Percentiles rank a stretch among this genome's conserved stretches.
phyloP scores from a whole-genome alignment of 2,888 invertebrate species.

The Thumatha senex region DNA sequence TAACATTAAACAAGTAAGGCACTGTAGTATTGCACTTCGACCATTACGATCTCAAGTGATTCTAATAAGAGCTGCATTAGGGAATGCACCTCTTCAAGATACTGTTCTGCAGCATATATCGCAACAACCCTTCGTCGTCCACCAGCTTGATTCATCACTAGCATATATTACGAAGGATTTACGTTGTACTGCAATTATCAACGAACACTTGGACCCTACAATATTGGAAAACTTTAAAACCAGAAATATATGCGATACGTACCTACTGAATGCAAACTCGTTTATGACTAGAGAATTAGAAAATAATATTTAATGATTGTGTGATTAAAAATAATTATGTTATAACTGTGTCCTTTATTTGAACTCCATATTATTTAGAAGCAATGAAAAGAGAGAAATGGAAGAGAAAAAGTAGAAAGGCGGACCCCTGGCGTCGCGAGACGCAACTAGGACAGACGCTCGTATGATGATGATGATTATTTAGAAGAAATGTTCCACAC shows the following conservation, averaged over 20 bases:
- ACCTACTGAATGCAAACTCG: constrained; percentile 12
- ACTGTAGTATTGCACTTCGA: constrained; percentile 22
- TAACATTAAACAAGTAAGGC: constrained; percentile 34
- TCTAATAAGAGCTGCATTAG: constrained; percentile 33
- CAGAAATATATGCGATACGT: constrained; percentile 40
- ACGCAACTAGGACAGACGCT: too few relatives aligned
- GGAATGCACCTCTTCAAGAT: not conserved
- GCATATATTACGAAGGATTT: constrained; percentile 34
- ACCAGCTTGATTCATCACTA: constrained; percentile 40
- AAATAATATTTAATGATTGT: not conserved
- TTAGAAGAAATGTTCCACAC: too few relatives aligned
- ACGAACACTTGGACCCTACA: constrained; percentile 41
- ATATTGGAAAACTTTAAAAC: constrained; percentile 34
- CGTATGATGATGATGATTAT: too few relatives aligned
- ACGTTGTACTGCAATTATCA: constrained; percentile 45
- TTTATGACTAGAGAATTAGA: constrained; percentile 8
- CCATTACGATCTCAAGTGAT: constrained; percentile 46
- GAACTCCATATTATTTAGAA: too few relatives aligned
- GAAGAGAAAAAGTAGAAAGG: too few relatives aligned
- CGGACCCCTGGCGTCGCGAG: too few relatives aligned
- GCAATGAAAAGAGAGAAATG: too few relatives aligned
- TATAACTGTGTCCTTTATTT: too few relatives aligned
- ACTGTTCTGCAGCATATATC: constrained; percentile 37
- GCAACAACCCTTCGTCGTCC: constrained; percentile 32
- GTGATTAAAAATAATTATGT: too few relatives aligned